Percentiles rank a stretch among this genome's conserved stretches.
phyloP scores from a whole-genome alignment of 2,113 vertebrate species.

The Poeciliopsis prolifica region DNA sequence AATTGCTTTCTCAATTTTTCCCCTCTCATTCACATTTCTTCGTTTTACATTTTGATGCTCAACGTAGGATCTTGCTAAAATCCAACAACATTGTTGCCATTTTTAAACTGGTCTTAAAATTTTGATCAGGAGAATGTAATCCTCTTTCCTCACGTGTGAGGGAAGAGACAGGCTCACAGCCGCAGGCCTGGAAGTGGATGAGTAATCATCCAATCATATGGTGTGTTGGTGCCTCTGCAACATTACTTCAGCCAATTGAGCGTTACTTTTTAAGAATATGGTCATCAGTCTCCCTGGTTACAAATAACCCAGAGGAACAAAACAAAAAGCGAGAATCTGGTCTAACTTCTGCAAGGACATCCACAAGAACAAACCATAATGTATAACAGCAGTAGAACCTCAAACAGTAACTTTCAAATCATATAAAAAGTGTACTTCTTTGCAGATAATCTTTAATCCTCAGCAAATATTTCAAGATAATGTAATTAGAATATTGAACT shows the following conservation, averaged over 20 bases:
- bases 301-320: conserved; percentile 48
- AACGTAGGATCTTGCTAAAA: too few species aligned
- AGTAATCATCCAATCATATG: conserved; percentile 69
- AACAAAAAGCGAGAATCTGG: conserved; percentile 17
- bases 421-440: too few species aligned
- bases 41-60: too few species aligned
- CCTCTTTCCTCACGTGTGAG: not conserved
- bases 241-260: conserved; percentile 76
- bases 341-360: conserved; percentile 37
- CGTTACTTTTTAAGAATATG: conserved; percentile 69
- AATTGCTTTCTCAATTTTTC: too few species aligned
- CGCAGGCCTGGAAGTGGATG: conserved; percentile 56
- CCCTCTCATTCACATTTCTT: too few species aligned
- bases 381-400: too few species aligned
- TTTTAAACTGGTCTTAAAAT: too few species aligned
- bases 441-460: too few species aligned
- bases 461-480: too few species aligned
- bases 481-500: too few species aligned
- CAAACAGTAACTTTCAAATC: too few species aligned
- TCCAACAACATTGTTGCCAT: too few species aligned
- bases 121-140: not conserved
- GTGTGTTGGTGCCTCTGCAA: conserved; percentile 63
- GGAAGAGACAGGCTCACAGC: conserved; percentile 38
- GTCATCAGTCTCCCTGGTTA: conserved; percentile 66
- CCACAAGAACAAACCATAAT: not conserved